Base-by-base conservation (phyloP, 2,888 invertebrate genomes). In the Zaprionus lineosus region DNA sequence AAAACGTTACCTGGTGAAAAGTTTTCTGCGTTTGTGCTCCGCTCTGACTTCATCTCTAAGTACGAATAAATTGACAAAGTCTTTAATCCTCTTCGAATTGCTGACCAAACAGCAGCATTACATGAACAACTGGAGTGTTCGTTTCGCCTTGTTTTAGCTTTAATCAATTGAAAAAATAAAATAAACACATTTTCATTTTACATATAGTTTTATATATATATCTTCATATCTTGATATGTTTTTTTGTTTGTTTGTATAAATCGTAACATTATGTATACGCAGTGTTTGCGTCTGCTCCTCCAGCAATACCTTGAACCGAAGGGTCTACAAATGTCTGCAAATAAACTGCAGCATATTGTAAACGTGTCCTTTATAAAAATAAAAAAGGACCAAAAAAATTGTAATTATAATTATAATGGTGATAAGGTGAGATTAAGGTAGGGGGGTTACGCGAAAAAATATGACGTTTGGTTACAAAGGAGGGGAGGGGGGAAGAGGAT, bases 31-130 rank as follows among this genome's bases (percentile, higher is more conserved):
- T 88, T 84, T 0, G 81, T 90, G 4, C 48, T 90, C 55, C 88
- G 90, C 46, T 86, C 84, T 53, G 89, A 90, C 72, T 90, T 90
- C 43, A 90, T 90, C 51, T 89, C 90, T 5, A 82, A 84, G 50
- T 89, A 90, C 50, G 61, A 74, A 56, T 63, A 53, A n/a, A n/a
- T n/a, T n/a, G n/a, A n/a, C n/a, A n/a, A n/a, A n/a, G n/a, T n/a
- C n/a, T n/a, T n/a, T n/a, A n/a, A n/a, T n/a, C n/a, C n/a, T n/a
- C n/a, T n/a, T n/a, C n/a, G n/a, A n/a, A n/a, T n/a, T n/a, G n/a
- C n/a, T n/a, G n/a, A n/a, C n/a, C n/a, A n/a, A n/a, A 18, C 3
- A 12, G 4, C 18, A 8, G 4, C 6, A 16, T n/a, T 9, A 12
- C n/a, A 31, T 19, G 21, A 19, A 5, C 12, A 16, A 15, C 19